Conservation (phyloP, 2,113 vertebrate genomes). For the Channa argus region DNA sequence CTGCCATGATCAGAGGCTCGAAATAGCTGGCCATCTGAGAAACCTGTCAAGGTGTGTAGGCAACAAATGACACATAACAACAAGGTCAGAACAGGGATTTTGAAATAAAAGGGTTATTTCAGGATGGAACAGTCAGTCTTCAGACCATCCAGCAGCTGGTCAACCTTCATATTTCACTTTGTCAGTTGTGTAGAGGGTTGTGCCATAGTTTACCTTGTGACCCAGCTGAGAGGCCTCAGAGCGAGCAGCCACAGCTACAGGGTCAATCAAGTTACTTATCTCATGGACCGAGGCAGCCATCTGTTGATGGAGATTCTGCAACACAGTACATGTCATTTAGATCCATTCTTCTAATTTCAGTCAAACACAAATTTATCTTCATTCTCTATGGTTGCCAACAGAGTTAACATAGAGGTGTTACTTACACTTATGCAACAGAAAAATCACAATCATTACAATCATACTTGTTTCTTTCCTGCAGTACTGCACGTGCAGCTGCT, state of each 20-base stretch:
- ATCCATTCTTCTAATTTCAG: too few relatives aligned
- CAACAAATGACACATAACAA: too few relatives aligned
- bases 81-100: not conserved
- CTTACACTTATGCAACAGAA: too few relatives aligned
- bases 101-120: not conserved
- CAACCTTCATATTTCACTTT: not conserved
- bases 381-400: too few relatives aligned
- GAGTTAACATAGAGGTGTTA: too few relatives aligned
- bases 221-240: constrained; percentile 95
- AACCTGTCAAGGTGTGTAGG: constrained; percentile 83
- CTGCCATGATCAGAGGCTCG: constrained; percentile 93
- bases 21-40: constrained; percentile 99
- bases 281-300: constrained; percentile 97
- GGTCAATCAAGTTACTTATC: constrained; percentile 95
- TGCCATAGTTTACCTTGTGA: constrained; percentile 90
- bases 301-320: constrained; percentile 94
- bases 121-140: not conserved
- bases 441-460: too few relatives aligned
- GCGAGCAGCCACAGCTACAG: constrained; percentile 89
- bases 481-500: too few relatives aligned
- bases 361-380: too few relatives aligned
- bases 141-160: not conserved
- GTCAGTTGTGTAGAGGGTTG: not conserved
- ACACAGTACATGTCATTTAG: too few relatives aligned
- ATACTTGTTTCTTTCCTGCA: too few relatives aligned